phyloP scores from a whole-genome alignment of 2,888 invertebrate species.

The Periphyllus acericola region DNA sequence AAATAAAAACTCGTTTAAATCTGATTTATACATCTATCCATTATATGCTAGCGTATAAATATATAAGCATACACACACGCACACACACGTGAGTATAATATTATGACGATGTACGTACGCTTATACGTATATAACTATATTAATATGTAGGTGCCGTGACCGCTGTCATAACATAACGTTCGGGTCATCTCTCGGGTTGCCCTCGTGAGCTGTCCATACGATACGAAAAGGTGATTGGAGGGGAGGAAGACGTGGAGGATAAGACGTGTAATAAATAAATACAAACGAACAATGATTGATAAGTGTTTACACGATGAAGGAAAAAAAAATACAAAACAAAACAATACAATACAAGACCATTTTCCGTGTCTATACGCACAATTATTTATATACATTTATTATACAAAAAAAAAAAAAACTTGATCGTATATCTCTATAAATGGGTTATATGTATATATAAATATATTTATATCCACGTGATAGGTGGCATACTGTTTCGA shows the following conservation, averaged over 20 bases:
- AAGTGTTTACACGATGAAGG: constrained; percentile 39
- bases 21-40: background rate
- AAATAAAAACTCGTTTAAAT: background rate
- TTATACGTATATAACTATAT: background rate
- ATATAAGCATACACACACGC: background rate
- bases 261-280: constrained; percentile 34
- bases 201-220: background rate
- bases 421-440: background rate
- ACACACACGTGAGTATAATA: background rate
- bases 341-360: background rate
- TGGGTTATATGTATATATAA: background rate
- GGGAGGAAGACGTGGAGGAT: constrained; percentile 7
- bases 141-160: background rate
- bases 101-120: background rate
- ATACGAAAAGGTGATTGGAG: background rate
- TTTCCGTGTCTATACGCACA: background rate
- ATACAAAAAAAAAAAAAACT: background rate
- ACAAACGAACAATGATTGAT: constrained; percentile 45
- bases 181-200: constrained; percentile 23
- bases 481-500: constrained; percentile 27
- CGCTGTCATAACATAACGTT: constrained; percentile 29
- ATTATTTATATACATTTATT: background rate
- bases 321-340: constrained; percentile 3
- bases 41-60: background rate
- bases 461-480: background rate